Evolutionary conservation across 2,797 vertebrate genomes (phyloP).

Genomic region (Rhinella marina): DNA sequence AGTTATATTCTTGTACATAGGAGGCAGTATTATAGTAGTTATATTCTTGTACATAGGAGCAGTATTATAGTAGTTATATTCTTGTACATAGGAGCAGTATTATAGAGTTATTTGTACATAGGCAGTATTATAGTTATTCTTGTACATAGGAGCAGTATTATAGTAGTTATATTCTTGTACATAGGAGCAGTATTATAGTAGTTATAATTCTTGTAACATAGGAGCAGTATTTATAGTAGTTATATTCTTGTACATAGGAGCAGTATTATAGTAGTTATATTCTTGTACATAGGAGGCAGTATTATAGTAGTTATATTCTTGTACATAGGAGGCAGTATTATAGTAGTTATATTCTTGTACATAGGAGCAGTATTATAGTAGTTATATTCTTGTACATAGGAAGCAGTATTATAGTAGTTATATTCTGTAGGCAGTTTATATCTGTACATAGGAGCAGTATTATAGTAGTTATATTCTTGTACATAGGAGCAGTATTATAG

Average conservation of each 20-base stretch:
- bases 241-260: no score
- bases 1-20: no score
- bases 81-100: no score
- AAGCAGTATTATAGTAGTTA: no score
- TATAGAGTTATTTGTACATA: no score
- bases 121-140: neutral
- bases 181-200: slow-evolving; percentile 1
- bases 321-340: slow-evolving; percentile 3
- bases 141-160: neutral
- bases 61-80: no score
- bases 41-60: slow-evolving; percentile 27
- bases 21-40: slow-evolving; percentile 23
- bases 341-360: slow-evolving; percentile 10
- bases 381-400: neutral
- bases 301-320: slow-evolving; percentile 6
- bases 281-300: neutral
- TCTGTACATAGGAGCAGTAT: no score
- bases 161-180: neutral
- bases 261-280: neutral
- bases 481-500: no score
- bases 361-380: slow-evolving; percentile 7
- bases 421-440: no score
- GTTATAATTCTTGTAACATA: neutral
- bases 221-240: neutral
- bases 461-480: no score